Evolutionary conservation across 2,113 vertebrate genomes (phyloP).

Genomic region (Shinisaurus crocodilurus): DNA sequence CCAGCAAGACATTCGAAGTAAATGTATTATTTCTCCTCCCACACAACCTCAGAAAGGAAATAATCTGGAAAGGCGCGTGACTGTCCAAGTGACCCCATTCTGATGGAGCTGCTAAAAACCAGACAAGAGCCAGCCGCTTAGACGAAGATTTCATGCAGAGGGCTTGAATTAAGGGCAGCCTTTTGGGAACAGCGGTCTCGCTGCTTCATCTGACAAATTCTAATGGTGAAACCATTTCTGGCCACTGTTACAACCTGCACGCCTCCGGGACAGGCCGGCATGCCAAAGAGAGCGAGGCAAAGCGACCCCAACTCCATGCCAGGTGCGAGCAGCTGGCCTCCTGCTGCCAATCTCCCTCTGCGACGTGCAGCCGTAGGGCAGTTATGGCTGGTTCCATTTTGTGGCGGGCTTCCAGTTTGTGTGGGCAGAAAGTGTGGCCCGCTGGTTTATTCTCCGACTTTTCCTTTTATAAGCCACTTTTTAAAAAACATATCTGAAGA

Average conservation of each 20-base stretch:
- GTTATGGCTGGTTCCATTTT: neutral
- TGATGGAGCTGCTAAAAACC: neutral
- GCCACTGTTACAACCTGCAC: neutral
- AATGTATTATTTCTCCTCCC: neutral
- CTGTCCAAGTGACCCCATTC: neutral
- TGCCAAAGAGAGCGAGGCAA: no score
- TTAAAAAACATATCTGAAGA: no score
- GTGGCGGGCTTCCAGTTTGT: no score
- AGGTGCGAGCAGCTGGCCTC: no score
- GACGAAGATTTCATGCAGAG: neutral
- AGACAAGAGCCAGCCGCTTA: neutral
- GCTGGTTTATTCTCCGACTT: no score
- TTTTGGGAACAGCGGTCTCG: neutral
- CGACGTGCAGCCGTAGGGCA: neutral
- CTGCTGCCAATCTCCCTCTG: neutral
- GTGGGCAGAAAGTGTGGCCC: no score
- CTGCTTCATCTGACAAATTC: neutral
- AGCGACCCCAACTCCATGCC: no score
- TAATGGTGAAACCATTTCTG: neutral
- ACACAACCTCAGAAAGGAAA: neutral
- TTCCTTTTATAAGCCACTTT: neutral
- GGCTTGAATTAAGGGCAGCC: neutral
- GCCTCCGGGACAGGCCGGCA: neutral
- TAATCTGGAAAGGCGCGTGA: neutral
- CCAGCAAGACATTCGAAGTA: neutral